Evolutionary conservation across 2,113 vertebrate species (phyloP), one percentile per base, ranked within the genome.

Genomic region (Corythornis vintsioides): DNA sequence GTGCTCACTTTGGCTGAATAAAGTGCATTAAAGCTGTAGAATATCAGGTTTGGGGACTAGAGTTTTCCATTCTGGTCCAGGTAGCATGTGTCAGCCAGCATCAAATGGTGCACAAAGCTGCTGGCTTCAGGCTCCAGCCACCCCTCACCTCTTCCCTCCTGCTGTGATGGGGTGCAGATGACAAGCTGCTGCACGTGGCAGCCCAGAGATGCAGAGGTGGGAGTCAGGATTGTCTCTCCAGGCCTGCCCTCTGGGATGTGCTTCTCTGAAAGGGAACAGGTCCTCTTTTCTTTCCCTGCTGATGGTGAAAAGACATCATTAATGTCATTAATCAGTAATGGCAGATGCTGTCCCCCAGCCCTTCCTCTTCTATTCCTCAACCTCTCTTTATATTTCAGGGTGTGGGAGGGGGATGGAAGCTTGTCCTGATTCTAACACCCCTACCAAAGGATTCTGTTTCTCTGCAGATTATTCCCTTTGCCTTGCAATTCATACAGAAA

Each of bases 181-280:
- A 10, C 15, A 74, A 3, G 45, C 80, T 74, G 1, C 86, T 42
- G 63, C 61, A 33, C 29, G 11, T 2, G 20, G 64, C 57, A 0
- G 0, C 48, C 10, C 21, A 59, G 45, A 26, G 24, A 25, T 57
- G 24, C 1, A 7, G 10, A 6, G 15, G 6, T 52, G 35, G 24
- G 61, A 60, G 48, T 19, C 40, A n/a, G 33, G 10, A 65, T 66
- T 71, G 4, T 60, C 21, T 35, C 12, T 65, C 26, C 28, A 29
- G 29, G 9, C 7, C 12, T 45, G 10, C 25, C 21, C 56, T 40
- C 65, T 64, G 6, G 18, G 28, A 10, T 3, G 20, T 31, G 10
- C 74, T 74, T 72, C 75, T 80, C 38, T 38, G 38, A 38, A 38
- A 38, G 38, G 38, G 38, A 38, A 11, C 38, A 38, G 38, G 38